phyloP scores from a whole-genome alignment of 2,888 invertebrate genomes.

The Oxytorus armatus region DNA sequence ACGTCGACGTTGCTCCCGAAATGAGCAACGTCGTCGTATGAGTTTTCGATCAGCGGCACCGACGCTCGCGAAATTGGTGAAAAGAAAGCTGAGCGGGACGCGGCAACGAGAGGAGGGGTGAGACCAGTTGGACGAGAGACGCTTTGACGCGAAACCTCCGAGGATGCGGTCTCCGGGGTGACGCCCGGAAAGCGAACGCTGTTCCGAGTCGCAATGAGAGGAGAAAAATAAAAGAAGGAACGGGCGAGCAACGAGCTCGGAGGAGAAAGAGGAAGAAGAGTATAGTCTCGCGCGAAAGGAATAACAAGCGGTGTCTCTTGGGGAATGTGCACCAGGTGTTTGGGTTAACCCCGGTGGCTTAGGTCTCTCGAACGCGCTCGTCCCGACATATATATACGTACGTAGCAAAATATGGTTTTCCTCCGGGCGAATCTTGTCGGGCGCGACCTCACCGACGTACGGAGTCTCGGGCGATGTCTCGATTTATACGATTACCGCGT shows the following conservation, averaged over 20 bases:
- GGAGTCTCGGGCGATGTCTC: no score
- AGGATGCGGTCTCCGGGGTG: no score
- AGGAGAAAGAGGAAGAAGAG: slow-evolving; percentile 59
- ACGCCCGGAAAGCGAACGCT: no score
- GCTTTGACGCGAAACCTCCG: slow-evolving; percentile 47
- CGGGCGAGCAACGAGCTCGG: background rate
- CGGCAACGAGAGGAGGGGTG: no score
- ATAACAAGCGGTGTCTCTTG: slow-evolving; percentile 83
- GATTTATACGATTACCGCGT: no score
- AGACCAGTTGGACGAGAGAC: no score
- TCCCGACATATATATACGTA: background rate
- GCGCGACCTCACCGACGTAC: background rate
- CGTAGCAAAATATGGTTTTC: background rate
- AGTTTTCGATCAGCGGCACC: no score
- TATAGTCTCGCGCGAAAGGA: slow-evolving; percentile 76
- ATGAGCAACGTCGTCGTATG: no score
- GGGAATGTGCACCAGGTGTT: slow-evolving; percentile 83
- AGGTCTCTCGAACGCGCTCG: slow-evolving; percentile 75
- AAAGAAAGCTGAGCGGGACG: no score
- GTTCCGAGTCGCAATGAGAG: no score
- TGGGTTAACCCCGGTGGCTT: slow-evolving; percentile 81
- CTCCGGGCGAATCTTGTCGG: background rate
- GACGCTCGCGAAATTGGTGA: no score
- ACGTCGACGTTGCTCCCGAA: no score
- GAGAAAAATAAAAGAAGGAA: slow-evolving; percentile 22